These are phyloP conservation scores for Vulpes ferrilata DNA, from an alignment of 2,113 vertebrate genomes.

Conservation along the genomic window DNA sequence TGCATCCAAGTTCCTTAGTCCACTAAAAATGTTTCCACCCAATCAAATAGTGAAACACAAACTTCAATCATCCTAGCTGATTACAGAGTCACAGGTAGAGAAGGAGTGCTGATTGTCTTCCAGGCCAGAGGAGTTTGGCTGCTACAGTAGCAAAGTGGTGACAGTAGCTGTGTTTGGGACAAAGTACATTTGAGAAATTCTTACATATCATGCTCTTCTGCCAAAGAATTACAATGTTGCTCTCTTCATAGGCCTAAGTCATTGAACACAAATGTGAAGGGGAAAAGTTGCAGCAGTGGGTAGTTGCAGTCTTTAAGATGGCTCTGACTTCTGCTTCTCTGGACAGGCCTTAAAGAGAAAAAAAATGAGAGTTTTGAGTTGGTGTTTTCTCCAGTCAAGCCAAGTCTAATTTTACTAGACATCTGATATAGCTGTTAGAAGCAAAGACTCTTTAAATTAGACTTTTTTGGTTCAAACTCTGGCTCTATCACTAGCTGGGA, in stretches of 20 bases:
- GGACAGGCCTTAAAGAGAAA: neutral
- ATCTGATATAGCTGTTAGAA: constrained; percentile 19
- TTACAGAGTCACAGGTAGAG: neutral
- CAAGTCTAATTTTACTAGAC: neutral
- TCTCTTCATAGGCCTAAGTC: constrained; percentile 10
- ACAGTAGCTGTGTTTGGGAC: neutral
- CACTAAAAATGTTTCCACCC: neutral
- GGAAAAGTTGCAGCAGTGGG: neutral
- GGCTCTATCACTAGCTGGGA: neutral
- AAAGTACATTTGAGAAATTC: constrained; percentile 57
- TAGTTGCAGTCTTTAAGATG: neutral
- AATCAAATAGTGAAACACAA: constrained; percentile 53
- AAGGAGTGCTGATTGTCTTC: neutral
- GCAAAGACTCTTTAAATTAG: neutral
- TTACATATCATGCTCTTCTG: neutral
- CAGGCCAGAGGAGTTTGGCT: neutral
- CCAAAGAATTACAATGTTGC: constrained; percentile 52
- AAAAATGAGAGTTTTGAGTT: neutral
- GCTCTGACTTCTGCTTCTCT: neutral
- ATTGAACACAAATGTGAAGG: constrained; percentile 5
- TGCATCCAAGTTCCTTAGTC: neutral
- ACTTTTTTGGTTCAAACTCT: constrained; percentile 5
- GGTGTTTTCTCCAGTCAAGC: neutral
- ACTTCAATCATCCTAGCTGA: neutral
- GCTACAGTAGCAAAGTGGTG: neutral